Conservation (phyloP, 2,113 vertebrate species). For the Tachysurus vachellii region DNA sequence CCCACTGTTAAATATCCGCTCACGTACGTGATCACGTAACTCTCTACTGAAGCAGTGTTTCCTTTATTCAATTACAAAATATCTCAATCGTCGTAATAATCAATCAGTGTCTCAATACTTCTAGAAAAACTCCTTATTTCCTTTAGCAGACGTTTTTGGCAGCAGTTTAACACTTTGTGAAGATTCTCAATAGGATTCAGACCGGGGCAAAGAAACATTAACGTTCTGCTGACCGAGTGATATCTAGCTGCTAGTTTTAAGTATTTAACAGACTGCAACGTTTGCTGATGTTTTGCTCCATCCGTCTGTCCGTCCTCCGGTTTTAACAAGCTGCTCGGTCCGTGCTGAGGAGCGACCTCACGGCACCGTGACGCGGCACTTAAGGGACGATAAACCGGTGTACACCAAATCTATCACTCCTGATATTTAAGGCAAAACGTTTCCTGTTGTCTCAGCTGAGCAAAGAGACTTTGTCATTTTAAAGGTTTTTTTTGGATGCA, state of each 20-base stretch:
- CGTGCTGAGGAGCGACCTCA: slow-evolving; percentile 22
- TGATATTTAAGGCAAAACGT: slow-evolving; percentile 4
- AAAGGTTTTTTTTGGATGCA: neutral
- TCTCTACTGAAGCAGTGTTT: neutral
- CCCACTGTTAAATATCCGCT: slow-evolving; percentile 4
- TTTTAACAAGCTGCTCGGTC: slow-evolving; percentile 22
- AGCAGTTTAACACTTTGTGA: neutral
- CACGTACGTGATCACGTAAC: neutral
- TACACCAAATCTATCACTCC: slow-evolving; percentile 17
- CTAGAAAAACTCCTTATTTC: too few species aligned
- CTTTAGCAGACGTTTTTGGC: neutral
- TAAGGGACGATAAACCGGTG: slow-evolving; percentile 17
- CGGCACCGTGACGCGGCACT: slow-evolving; percentile 8
- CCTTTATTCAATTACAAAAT: neutral
- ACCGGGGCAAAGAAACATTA: neutral
- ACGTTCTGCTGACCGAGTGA: slow-evolving; percentile 11
- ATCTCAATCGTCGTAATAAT: neutral
- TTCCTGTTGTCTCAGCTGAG: slow-evolving; percentile 13
- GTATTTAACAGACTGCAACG: slow-evolving; percentile 24
- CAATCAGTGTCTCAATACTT: too few species aligned
- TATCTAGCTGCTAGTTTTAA: slow-evolving; percentile 8
- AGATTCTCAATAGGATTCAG: neutral
- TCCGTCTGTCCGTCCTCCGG: slow-evolving; percentile 5
- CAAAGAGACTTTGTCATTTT: neutral
- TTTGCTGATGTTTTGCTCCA: slow-evolving; percentile 33